phyloP scores from a whole-genome alignment of 1,140 invertebrate genomes.

The Zaprionus inermis region DNA sequence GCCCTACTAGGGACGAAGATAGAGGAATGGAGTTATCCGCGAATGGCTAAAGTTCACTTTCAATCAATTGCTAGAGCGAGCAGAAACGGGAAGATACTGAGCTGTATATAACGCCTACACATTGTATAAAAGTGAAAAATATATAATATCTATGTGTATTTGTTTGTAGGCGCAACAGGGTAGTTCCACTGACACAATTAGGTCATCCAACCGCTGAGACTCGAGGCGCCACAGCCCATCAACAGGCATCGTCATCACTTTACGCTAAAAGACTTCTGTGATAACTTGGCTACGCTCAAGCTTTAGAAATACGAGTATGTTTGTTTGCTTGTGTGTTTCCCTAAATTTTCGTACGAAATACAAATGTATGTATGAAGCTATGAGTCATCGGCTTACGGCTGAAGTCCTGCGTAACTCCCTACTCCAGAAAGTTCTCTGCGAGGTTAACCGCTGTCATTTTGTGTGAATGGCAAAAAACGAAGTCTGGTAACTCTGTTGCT shows the following conservation, averaged over 20 bases:
- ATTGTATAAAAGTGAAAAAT: not conserved
- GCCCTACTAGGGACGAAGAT: not conserved
- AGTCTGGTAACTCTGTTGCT: constrained; percentile 12
- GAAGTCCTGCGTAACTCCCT: constrained; percentile 8
- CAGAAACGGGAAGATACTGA: not conserved
- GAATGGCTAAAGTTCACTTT: constrained; percentile 16
- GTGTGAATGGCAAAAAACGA: constrained; percentile 18
- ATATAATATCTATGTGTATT: not conserved
- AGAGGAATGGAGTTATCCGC: constrained; percentile 7
- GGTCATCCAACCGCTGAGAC: constrained; percentile 47
- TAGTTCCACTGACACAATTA: constrained; percentile 42
- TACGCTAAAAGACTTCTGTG: constrained; percentile 13
- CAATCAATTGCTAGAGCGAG: not conserved
- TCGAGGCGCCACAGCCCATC: constrained; percentile 40
- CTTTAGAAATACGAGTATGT: not conserved
- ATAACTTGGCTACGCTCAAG: constrained; percentile 10
- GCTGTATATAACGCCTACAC: not conserved
- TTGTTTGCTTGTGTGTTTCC: not conserved
- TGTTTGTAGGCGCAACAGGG: constrained; percentile 30
- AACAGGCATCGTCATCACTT: constrained; percentile 40
- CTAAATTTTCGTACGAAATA: not conserved
- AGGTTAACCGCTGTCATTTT: constrained; percentile 6
- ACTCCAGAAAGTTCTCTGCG: not conserved
- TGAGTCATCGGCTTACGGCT: constrained; percentile 28
- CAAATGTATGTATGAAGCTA: not conserved